Conservation (phyloP, 2,888 invertebrate species). For the Prionchulus punctatus region DNA sequence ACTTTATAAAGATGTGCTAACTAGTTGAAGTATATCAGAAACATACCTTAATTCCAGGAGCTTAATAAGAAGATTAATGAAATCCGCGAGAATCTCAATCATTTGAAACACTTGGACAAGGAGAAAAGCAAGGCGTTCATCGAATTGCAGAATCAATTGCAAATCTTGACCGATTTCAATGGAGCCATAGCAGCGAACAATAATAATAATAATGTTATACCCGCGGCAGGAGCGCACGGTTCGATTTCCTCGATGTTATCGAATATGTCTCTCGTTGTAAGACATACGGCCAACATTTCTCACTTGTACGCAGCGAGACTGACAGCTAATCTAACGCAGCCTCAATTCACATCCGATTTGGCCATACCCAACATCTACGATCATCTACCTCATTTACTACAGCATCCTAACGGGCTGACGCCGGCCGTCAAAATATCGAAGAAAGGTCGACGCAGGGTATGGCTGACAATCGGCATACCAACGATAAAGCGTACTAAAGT, state of each 20-base stretch:
- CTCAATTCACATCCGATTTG: not conserved
- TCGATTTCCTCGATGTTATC: not conserved
- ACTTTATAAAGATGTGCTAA: too few species aligned
- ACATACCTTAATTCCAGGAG: not conserved
- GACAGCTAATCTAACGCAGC: not conserved
- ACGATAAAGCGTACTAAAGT: conserved; percentile 30
- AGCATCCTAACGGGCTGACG: not conserved
- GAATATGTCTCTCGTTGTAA: not conserved
- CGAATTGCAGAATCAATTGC: not conserved
- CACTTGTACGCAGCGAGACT: not conserved
- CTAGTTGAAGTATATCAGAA: not conserved
- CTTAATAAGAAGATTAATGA: not conserved
- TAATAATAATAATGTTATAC: too few species aligned
- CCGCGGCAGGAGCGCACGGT: not conserved
- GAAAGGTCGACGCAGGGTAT: conserved; percentile 15
- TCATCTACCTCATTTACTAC: conserved; percentile 10
- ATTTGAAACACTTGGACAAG: not conserved
- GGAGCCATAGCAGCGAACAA: not conserved
- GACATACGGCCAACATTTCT: too few species aligned
- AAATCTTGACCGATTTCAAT: not conserved
- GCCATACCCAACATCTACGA: conserved; percentile 10
- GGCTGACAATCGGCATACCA: conserved; percentile 34
- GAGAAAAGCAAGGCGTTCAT: conserved; percentile 4
- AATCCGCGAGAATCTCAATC: not conserved
- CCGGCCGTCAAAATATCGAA: not conserved